phyloP scores from a whole-genome alignment of 2,888 invertebrate genomes.

The Limenitis camilla region DNA sequence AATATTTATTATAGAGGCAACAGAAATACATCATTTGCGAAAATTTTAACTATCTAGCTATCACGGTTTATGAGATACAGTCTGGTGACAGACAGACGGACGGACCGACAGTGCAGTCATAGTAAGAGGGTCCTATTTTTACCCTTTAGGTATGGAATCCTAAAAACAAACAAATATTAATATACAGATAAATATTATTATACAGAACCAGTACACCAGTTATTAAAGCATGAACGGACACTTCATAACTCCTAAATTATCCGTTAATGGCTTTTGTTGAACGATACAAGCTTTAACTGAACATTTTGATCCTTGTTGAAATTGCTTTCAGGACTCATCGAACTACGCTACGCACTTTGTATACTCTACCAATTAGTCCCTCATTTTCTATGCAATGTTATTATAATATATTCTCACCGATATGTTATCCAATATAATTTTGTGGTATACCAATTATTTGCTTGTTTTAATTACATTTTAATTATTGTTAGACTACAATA shows the following conservation, averaged over 20 bases:
- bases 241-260: conserved; percentile 63
- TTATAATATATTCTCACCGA: background rate
- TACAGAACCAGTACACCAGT: conserved; percentile 15
- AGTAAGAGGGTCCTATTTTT: too few relatives aligned
- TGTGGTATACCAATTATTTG: too few relatives aligned
- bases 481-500: too few relatives aligned
- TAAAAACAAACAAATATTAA: background rate
- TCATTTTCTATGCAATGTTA: background rate
- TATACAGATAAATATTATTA: conserved; percentile 1
- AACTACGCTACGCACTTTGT: conserved; percentile 7
- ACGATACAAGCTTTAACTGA: conserved; percentile 20
- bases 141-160: too few relatives aligned
- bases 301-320: conserved; percentile 23
- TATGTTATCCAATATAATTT: too few relatives aligned
- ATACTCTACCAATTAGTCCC: background rate
- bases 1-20: too few relatives aligned
- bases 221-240: conserved; percentile 48
- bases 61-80: too few relatives aligned
- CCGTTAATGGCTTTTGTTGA: conserved; percentile 51
- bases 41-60: too few relatives aligned
- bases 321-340: conserved; percentile 28
- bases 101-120: too few relatives aligned
- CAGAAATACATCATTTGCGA: too few relatives aligned
- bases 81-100: too few relatives aligned
- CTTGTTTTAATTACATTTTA: too few relatives aligned